Evolutionary conservation across 2,113 vertebrate species (phyloP), one percentile per base, ranked within the genome.

Genomic region (Piaya cayana): DNA sequence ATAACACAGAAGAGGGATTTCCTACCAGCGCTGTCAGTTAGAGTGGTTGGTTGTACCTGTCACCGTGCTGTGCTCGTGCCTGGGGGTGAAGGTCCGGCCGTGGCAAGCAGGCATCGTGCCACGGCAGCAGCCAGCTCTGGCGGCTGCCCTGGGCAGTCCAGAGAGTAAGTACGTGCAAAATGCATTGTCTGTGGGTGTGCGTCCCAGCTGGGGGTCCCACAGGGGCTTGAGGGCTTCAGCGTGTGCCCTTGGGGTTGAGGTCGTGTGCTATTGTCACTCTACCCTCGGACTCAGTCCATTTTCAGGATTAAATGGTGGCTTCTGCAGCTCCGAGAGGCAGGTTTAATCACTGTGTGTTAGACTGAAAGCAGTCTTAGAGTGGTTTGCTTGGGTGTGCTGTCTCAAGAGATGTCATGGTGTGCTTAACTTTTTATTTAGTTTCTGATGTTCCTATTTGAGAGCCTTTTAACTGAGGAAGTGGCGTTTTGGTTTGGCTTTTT

Each of bases 311-410:
- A 58, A 58, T 50, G 6, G 68, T 68, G 36, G 7, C 62, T 89
- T 47, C 27, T 78, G 49, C 85, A 65, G 39, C 77, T 62, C 55
- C 19, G 49, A 12, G 17, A 47, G 72, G n/a, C n/a, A 17, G 15
- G 21, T 43, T 83, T 21, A 39, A 5, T 14, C 1, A 0, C 2
- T 0, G 16, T 16, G 0, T 17, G 36, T 39, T 34, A 43, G 8
- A 1, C 30, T 34, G 9, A 55, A 42, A 59, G 7, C 55, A 47
- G 37, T 64, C 39, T 56, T 20, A 13, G 6, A 39, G 17, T 42
- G 39, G 14, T 74, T 76, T 74, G 45, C 30, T 64, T 27, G 60
- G 77, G 56, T 59, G 5, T 34, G 1, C 36, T 37, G 0, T 82
- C 75, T 82, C 42, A 53, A 29, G 64, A 63, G 34, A 6, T 62